Evolutionary conservation across 2,797 vertebrate species (phyloP).

Genomic region (Diplodus puntazzo): DNA sequence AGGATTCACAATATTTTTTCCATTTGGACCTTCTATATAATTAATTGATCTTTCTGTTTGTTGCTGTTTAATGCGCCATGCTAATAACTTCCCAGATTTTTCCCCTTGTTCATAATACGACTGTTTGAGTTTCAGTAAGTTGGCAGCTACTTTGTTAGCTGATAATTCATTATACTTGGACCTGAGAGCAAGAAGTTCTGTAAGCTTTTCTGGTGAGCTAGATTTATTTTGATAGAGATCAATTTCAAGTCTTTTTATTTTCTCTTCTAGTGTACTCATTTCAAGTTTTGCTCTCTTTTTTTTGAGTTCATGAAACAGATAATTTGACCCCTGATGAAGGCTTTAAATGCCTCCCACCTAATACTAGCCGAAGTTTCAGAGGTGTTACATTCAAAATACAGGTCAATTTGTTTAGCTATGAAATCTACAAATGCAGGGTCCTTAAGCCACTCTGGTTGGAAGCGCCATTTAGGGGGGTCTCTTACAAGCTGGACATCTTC

Average conservation of each 20-base stretch:
- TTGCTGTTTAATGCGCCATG: not conserved
- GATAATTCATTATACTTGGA: not conserved
- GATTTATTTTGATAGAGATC: conserved; percentile 5
- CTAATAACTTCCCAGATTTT: not conserved
- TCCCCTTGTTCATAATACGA: not conserved
- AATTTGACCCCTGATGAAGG: conserved; percentile 4
- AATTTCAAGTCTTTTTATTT: not conserved
- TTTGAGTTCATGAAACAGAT: not conserved
- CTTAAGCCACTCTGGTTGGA: not conserved
- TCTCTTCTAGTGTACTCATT: not conserved
- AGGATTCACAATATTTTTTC: not conserved
- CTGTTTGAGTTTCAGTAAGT: not conserved
- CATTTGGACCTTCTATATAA: not conserved
- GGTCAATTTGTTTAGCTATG: not conserved
- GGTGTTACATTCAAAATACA: not conserved
- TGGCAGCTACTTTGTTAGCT: not conserved
- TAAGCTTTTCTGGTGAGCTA: not conserved
- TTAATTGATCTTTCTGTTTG: not conserved
- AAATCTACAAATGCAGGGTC: not conserved
- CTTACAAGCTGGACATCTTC: not conserved
- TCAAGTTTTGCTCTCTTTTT: not conserved
- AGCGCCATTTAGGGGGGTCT: not conserved
- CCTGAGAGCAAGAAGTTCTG: not conserved
- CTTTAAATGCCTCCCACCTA: not conserved
- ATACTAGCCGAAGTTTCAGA: not conserved